phyloP scores from a whole-genome alignment of 2,113 vertebrate species.

The Cyrtonyx montezumae region DNA sequence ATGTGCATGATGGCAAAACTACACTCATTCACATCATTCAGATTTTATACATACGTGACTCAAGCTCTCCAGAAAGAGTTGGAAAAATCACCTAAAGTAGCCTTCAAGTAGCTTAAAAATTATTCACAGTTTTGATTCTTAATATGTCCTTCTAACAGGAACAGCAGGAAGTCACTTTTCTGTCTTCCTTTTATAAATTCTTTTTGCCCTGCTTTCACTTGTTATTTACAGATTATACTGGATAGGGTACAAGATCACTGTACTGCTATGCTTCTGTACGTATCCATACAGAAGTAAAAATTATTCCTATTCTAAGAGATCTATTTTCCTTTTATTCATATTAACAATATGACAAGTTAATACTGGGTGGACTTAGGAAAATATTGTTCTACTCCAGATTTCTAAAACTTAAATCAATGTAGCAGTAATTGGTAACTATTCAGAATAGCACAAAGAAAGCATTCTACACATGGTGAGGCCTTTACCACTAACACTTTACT shows the following conservation, averaged over 20 bases:
- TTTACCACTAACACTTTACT: neutral
- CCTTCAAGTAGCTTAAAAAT: neutral
- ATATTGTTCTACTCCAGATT: neutral
- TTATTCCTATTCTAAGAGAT: neutral
- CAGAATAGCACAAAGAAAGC: neutral
- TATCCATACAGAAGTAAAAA: neutral
- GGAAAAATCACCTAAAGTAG: neutral
- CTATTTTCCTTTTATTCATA: neutral
- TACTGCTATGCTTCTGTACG: neutral
- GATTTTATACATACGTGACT: neutral
- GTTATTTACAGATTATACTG: neutral
- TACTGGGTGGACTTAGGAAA: neutral
- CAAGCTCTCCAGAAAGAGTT: neutral
- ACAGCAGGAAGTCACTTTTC: neutral
- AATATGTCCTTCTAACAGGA: neutral
- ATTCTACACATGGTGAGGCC: neutral
- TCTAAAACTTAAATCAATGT: neutral
- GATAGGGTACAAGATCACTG: neutral
- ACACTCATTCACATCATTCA: neutral
- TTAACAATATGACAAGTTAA: neutral
- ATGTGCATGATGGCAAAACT: neutral
- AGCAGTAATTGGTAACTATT: neutral
- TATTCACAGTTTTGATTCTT: neutral
- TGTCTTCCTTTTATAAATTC: neutral
- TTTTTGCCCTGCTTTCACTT: neutral